Evolutionary conservation across 2,888 invertebrate species (phyloP).

Genomic region (Cordilura impudica): DNA sequence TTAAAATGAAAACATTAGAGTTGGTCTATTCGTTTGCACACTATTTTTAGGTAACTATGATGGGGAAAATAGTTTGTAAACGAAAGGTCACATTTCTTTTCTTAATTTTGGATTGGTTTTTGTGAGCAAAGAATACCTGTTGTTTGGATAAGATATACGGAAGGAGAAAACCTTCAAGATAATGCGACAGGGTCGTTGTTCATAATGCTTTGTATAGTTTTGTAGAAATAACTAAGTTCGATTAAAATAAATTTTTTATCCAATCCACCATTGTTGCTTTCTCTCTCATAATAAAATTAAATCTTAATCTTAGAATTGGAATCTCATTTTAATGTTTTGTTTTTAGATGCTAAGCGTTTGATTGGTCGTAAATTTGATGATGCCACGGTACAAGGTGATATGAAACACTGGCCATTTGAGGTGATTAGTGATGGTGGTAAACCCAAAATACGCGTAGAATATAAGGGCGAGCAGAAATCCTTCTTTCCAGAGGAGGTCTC

Average conservation of each 20-base stretch:
- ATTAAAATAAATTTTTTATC: too few relatives aligned
- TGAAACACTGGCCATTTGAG: slow-evolving; percentile 97
- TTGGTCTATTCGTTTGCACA: background rate
- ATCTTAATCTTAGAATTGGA: too few relatives aligned
- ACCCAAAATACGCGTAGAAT: slow-evolving; percentile 89
- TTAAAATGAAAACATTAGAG: background rate
- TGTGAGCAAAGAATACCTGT: too few relatives aligned
- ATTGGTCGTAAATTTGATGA: slow-evolving; percentile 96
- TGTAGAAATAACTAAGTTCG: too few relatives aligned
- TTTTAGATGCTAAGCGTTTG: slow-evolving; percentile 92
- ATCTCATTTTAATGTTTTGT: too few relatives aligned
- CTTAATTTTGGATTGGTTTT: background rate
- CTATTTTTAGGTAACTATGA: background rate
- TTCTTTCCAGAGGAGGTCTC: slow-evolving; percentile 96
- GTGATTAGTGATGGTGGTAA: slow-evolving; percentile 89
- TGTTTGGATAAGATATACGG: too few relatives aligned
- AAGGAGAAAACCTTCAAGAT: too few relatives aligned
- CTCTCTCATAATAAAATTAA: too few relatives aligned
- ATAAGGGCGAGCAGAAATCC: slow-evolving; percentile 92
- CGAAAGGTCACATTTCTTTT: background rate
- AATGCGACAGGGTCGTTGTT: too few relatives aligned
- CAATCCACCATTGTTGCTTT: too few relatives aligned
- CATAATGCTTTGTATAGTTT: too few relatives aligned
- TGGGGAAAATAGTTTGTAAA: slow-evolving; percentile 6
- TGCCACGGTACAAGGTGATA: slow-evolving; percentile 92